Evolutionary conservation across 2,797 vertebrate genomes (phyloP).

Genomic region (Channa striata): DNA sequence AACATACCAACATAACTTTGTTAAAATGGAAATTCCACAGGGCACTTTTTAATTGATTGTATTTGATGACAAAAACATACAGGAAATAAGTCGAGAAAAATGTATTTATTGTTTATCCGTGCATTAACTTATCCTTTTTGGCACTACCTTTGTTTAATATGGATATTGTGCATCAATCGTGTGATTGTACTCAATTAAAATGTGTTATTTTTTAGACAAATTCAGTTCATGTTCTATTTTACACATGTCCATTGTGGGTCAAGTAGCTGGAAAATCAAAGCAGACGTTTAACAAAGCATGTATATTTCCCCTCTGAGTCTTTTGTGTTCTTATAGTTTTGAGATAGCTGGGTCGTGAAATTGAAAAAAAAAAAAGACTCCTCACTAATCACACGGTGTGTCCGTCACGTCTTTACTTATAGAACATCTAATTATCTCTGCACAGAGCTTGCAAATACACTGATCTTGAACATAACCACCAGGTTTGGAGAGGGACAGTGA

Average conservation of each 20-base stretch:
- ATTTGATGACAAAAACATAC: too few species aligned
- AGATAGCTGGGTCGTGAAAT: background rate
- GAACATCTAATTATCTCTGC: background rate
- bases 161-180: too few species aligned
- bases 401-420: background rate
- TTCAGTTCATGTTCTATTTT: too few species aligned
- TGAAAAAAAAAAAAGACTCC: background rate
- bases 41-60: too few species aligned
- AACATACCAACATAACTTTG: too few species aligned
- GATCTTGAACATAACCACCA: conserved; percentile 26
- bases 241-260: too few species aligned
- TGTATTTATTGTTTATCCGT: too few species aligned
- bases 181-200: too few species aligned
- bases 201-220: too few species aligned
- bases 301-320: background rate
- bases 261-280: too few species aligned
- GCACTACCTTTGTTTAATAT: background rate
- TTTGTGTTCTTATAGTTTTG: background rate
- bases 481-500: conserved; percentile 46
- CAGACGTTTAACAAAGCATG: background rate
- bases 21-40: too few species aligned
- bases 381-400: background rate
- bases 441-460: conserved; percentile 3
- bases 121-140: background rate
- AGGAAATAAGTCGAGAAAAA: too few species aligned